phyloP scores from a whole-genome alignment of 2,797 vertebrate genomes.

The Ciconia nigra region DNA sequence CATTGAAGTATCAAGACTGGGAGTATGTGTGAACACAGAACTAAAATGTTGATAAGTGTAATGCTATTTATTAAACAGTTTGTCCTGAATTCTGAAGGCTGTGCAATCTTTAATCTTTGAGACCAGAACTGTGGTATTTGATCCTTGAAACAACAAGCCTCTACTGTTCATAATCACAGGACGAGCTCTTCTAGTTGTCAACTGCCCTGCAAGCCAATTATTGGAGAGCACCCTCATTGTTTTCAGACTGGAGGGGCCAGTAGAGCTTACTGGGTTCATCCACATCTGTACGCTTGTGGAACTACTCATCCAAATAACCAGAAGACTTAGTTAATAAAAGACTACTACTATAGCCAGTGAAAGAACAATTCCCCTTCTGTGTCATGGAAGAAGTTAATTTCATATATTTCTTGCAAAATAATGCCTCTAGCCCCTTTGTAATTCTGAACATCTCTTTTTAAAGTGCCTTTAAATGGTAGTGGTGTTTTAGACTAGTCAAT shows the following conservation, averaged over 20 bases:
- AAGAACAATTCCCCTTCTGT: neutral
- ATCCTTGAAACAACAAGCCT: neutral
- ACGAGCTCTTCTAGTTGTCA: neutral
- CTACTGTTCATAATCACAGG: neutral
- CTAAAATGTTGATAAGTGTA: neutral
- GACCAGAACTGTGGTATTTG: neutral
- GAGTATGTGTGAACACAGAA: neutral
- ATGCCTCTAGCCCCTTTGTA: neutral
- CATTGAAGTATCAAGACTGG: neutral
- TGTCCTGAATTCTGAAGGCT: neutral
- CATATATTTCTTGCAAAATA: neutral
- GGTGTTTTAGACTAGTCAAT: neutral
- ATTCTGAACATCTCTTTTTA: neutral
- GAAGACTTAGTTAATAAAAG: neutral
- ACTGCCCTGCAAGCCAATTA: neutral
- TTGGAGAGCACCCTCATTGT: conserved; percentile 10
- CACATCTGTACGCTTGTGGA: neutral
- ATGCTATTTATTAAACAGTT: neutral
- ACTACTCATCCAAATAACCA: neutral
- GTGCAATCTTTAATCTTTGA: neutral
- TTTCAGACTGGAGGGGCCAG: neutral
- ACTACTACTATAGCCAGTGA: neutral
- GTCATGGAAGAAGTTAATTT: neutral
- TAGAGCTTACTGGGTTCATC: neutral
- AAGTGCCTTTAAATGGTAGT: neutral